Evolutionary conservation across 2,113 vertebrate species (phyloP).

Genomic region (Tenebrosternarchus preto): DNA sequence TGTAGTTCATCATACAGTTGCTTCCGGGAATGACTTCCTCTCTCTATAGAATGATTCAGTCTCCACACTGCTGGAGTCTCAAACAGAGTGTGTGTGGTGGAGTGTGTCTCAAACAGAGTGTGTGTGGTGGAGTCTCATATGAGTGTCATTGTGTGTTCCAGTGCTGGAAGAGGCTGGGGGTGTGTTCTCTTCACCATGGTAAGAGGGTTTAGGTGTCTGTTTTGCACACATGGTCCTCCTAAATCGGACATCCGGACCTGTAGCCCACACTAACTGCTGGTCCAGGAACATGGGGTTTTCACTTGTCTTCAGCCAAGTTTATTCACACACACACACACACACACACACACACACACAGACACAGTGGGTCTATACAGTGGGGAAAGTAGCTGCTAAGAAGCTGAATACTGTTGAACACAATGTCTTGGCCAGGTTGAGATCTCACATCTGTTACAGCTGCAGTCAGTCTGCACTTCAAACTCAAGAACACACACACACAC

Average conservation of each 20-base stretch:
- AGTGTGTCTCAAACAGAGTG: not conserved
- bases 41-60: not conserved
- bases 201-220: not conserved
- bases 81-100: not conserved
- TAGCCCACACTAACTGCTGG: constrained; percentile 4
- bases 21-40: not conserved
- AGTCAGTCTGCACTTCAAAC: not conserved
- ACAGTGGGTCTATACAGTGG: not conserved
- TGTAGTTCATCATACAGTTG: constrained; percentile 1
- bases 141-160: not conserved
- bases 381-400: not conserved
- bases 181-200: not conserved
- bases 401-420: not conserved
- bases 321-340: not conserved
- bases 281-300: not conserved
- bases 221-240: constrained; percentile 4
- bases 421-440: not conserved
- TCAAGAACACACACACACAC: constrained; percentile 10
- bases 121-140: not conserved
- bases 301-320: not conserved
- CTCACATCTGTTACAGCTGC: constrained; percentile 5
- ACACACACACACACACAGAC: constrained; percentile 24
- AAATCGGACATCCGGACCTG: not conserved
- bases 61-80: not conserved
- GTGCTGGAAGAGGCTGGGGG: not conserved